Percentiles rank a stretch among this genome's conserved stretches.
phyloP scores from a whole-genome alignment of 1,140 invertebrate genomes.

The Pseudobourletiella spinata region DNA sequence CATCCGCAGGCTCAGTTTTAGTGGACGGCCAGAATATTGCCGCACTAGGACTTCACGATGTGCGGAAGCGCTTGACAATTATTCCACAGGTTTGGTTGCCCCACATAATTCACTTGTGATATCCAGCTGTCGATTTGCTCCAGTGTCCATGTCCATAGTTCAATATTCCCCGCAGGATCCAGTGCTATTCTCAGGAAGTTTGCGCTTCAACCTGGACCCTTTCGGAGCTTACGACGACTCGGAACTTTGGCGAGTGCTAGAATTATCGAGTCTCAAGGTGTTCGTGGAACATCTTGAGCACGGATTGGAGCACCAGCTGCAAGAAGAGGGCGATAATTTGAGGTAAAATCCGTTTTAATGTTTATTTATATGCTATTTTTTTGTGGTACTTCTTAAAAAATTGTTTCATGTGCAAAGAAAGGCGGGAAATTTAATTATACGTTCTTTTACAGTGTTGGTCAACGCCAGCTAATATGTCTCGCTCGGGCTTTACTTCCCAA shows the following conservation, averaged over 20 bases:
- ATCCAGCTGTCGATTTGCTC: too few species aligned
- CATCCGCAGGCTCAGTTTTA: constrained; percentile 36
- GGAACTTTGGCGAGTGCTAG: constrained; percentile 47
- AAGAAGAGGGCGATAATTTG: background rate
- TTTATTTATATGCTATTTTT: background rate
- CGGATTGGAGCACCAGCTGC: background rate
- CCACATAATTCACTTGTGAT: background rate
- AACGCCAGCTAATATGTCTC: constrained; percentile 79
- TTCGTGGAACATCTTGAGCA: background rate
- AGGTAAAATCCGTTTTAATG: background rate
- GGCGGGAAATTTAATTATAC: background rate
- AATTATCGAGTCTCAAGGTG: constrained; percentile 1
- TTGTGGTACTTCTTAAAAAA: background rate
- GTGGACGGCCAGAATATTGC: constrained; percentile 42
- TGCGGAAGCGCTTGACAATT: constrained; percentile 45
- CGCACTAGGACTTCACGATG: constrained; percentile 35
- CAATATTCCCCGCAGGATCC: constrained; percentile 49
- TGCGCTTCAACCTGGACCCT: constrained; percentile 44
- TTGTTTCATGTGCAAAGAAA: background rate
- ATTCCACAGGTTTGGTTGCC: constrained; percentile 48
- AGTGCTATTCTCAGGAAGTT: constrained; percentile 43
- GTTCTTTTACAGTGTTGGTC: constrained; percentile 55
- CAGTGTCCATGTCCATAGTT: too few species aligned
- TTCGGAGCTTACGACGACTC: constrained; percentile 43
- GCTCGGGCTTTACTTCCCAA: constrained; percentile 75